Base-by-base conservation (phyloP, 2,888 invertebrate species). In the Nomada goodeniana region DNA sequence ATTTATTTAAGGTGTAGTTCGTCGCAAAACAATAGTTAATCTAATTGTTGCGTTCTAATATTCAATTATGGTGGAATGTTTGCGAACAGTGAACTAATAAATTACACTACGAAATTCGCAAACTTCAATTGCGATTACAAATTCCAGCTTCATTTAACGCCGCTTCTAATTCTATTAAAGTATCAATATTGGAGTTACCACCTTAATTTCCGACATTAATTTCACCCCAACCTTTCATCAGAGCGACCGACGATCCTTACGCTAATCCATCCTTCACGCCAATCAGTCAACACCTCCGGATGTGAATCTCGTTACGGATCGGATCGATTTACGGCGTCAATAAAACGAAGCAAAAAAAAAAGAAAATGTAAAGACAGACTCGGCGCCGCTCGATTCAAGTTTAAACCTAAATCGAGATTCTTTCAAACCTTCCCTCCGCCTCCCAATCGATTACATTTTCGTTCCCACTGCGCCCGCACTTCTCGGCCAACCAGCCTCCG, bases 371-470 rank as follows among this genome's bases (percentile, higher is more conserved):
- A 18, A 47, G 11, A 36, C 29, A 18, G 23, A 7, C 52, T 9
- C n/a, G 1, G 47, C n/a, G 64, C 15, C 44, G 42, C 60, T 26
- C 7, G n/a, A 42, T 15, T 61, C 70, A n/a, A 44, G n/a, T 50
- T 79, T 61, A 42, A 65, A 75, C 61, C 53, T n/a, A 75, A 67
- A 82, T 80, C 79, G 68, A 67, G 53, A 70, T 75, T 70, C 78
- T 53, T 71, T 72, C 57, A 13, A 5, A 52, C 42, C 47, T 0
- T n/a, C 55, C 2, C 29, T 18, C 29, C 47, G 9, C 23, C 7
- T 36, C 7, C 36, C 36, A 15, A 47, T 47, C 57, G 50, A 64
- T 64, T 59, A 64, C 74, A 57, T 77, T 68, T 72, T 72, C 64
- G 76, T 77, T 75, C 60, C 72, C 63, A 57, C 67, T 64, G 63